phyloP scores from a whole-genome alignment of 2,113 vertebrate species.

The Microcebus griseorufus region DNA sequence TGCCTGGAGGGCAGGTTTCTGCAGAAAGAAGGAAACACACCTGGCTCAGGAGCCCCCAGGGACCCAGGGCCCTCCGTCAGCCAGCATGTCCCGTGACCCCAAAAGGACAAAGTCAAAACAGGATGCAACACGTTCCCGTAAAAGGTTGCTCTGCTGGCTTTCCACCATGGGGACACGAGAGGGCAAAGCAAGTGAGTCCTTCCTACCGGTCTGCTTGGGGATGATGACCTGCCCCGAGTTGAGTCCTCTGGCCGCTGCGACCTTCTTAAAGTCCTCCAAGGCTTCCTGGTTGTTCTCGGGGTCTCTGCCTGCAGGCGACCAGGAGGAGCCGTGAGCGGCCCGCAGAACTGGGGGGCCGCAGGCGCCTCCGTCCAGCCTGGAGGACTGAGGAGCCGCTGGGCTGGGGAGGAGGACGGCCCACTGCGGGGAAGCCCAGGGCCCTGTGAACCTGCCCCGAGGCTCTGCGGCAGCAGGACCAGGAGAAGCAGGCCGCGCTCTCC shows the following conservation, averaged over 20 bases:
- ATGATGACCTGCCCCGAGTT: rapidly evolving
- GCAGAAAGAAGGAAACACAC: background rate
- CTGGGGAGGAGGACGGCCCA: rapidly evolving
- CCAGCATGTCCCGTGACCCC: background rate
- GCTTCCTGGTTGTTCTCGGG: background rate
- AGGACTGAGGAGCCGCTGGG: background rate
- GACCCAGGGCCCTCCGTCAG: background rate
- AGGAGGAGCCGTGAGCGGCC: background rate
- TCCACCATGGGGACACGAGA: rapidly evolving
- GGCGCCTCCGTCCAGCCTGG: background rate
- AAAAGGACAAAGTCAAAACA: background rate
- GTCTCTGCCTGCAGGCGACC: background rate
- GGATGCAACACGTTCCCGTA: rapidly evolving
- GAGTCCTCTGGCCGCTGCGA: rapidly evolving
- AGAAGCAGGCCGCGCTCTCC: background rate
- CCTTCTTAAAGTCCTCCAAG: background rate
- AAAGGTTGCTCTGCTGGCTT: rapidly evolving
- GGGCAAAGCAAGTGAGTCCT: rapidly evolving
- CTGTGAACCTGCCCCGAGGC: rapidly evolving
- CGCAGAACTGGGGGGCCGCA: rapidly evolving
- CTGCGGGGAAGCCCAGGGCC: rapidly evolving
- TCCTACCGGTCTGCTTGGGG: background rate
- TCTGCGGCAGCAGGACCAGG: rapidly evolving
- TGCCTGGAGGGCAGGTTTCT: background rate
- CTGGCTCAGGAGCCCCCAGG: background rate